Conservation (phyloP, 2,113 vertebrate genomes). For the Pseudolaguvia tuberculata region DNA sequence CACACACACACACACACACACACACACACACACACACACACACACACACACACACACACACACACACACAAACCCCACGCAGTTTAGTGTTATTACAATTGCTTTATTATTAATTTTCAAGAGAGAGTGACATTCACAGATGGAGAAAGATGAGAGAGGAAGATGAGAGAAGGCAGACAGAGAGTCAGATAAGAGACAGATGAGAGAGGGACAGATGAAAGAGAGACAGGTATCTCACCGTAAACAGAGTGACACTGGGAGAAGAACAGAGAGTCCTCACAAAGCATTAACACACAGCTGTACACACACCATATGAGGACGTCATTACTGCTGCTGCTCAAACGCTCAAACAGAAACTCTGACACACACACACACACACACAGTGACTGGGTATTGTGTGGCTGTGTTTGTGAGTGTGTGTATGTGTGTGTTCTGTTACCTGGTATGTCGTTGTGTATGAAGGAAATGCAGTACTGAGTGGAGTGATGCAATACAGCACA, state of each 20-base stretch:
- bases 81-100: too few species aligned
- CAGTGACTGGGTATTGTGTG: background rate
- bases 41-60: conserved; percentile 42
- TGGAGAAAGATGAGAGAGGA: too few species aligned
- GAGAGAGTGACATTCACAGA: too few species aligned
- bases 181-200: background rate
- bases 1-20: too few species aligned
- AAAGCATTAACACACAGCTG: conserved; percentile 80
- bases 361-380: conserved; percentile 16
- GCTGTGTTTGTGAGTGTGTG: background rate
- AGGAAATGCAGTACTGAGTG: conserved; percentile 71
- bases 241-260: conserved; percentile 91
- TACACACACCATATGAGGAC: conserved; percentile 82
- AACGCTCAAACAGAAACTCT: conserved; percentile 75
- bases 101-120: too few species aligned
- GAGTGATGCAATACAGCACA: conserved; percentile 79
- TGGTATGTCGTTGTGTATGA: conserved; percentile 85
- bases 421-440: conserved; percentile 67
- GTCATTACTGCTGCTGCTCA: conserved; percentile 73
- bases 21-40: too few species aligned
- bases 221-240: conserved; percentile 69
- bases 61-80: background rate
- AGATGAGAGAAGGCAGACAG: too few species aligned
- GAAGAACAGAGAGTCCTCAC: conserved; percentile 85
- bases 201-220: background rate